Conservation (phyloP, 2,888 invertebrate genomes). For the Tachina fera region DNA sequence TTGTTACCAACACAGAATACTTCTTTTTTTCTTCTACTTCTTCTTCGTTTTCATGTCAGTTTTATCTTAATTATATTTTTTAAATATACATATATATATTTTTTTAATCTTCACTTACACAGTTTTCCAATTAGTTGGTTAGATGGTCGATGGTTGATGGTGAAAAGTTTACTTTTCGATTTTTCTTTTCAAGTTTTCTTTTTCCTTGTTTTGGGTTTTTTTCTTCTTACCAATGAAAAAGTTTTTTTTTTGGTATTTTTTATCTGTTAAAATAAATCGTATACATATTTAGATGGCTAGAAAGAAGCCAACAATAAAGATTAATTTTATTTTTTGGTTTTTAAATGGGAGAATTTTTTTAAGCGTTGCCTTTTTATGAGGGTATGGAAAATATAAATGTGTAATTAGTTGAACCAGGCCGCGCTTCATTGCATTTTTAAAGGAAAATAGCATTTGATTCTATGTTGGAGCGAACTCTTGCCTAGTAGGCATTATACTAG, state of each 20-base stretch:
- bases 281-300: slow-evolving; percentile 22
- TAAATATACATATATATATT: too few relatives aligned
- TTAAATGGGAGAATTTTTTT: not conserved
- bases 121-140: slow-evolving; percentile 69
- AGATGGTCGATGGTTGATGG: not conserved
- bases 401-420: too few relatives aligned
- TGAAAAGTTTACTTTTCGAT: slow-evolving; percentile 3
- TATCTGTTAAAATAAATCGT: slow-evolving; percentile 53
- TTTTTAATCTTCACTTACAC: slow-evolving; percentile 43
- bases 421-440: too few relatives aligned
- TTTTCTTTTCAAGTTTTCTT: slow-evolving; percentile 39
- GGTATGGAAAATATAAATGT: too few relatives aligned
- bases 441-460: too few relatives aligned
- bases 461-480: too few relatives aligned
- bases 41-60: slow-evolving; percentile 15
- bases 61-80: slow-evolving; percentile 60
- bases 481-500: too few relatives aligned
- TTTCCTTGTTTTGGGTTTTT: slow-evolving; percentile 2
- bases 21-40: not conserved
- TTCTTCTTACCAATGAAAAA: slow-evolving; percentile 2
- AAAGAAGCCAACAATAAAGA: not conserved
- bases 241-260: slow-evolving; percentile 13
- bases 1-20: slow-evolving; percentile 19
- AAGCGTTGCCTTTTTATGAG: not conserved
- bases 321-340: slow-evolving; percentile 1